phyloP scores from a whole-genome alignment of 2,888 invertebrate species.

The Cabera pusaria region DNA sequence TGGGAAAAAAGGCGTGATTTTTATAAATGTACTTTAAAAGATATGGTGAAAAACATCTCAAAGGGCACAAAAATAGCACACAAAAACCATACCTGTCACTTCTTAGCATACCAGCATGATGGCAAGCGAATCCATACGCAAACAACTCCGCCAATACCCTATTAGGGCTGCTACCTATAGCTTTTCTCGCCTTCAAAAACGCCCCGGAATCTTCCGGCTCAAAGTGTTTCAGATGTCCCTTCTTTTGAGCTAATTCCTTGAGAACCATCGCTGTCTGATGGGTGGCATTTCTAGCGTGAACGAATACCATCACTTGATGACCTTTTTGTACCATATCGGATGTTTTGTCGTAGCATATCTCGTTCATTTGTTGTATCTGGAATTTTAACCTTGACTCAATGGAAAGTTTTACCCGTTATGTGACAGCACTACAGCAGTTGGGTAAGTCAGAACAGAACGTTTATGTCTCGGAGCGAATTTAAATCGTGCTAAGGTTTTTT shows the following conservation, averaged over 20 bases:
- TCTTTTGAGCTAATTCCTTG: conserved; percentile 90
- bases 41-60: no score
- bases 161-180: conserved; percentile 89
- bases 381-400: no score
- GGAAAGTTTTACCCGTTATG: no score
- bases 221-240: conserved; percentile 88
- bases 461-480: no score
- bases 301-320: conserved; percentile 99
- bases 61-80: conserved; percentile 3
- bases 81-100: conserved; percentile 86
- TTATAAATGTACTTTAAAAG: no score
- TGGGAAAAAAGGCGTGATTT: no score
- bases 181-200: conserved; percentile 87
- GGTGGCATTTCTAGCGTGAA: conserved; percentile 98
- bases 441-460: no score
- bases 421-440: no score
- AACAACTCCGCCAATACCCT: conserved; percentile 93
- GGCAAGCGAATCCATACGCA: conserved; percentile 94
- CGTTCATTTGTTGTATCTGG: conserved; percentile 92
- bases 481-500: no score
- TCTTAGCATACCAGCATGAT: conserved; percentile 98
- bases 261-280: conserved; percentile 93
- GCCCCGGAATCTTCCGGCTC: conserved; percentile 85
- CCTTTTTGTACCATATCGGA: conserved; percentile 92
- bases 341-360: conserved; percentile 96